Evolutionary conservation across 1,140 invertebrate genomes (phyloP), one percentile per base, ranked within the genome.

Genomic region (Tetragnatha versicolor): DNA sequence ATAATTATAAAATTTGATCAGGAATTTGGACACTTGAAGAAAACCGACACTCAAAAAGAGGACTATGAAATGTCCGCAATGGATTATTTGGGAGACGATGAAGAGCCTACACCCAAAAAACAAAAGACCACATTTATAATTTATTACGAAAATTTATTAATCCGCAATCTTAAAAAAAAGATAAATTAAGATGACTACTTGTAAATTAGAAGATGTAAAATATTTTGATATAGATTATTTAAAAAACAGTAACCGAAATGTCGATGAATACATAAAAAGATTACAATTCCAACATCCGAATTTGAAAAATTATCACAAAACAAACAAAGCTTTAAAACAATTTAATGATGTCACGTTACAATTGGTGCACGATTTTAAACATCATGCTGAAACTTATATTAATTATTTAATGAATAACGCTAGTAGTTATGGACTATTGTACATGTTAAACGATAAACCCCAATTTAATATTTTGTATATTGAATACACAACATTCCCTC

Each of bases 221-320:
- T 70, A 22, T 70, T 70, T 37, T 70, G 66, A 70, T 70, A 37
- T 70, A 35, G 20, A 70, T 9, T 20, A 20, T 22, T 53, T 70
- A 70, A 35, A 51, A 53, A 39, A 35, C 5, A 33, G 47, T 12
- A 53, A 33, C 7, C 29, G 29, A 22, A 51, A 35, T 20, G 10
- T 22, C 10, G 66, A 70, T 53, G 7, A 53, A 35, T 27, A 53
- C 22, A 37, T 53, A 22, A n/a, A 51, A 70, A 14, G 25, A 22
- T 14, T 70, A 14, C 17, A 9, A 29, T 70, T 53, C 27, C 17
- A 53, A 12, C 33, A 70, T 51, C 29, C 29, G 9, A 70, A 70
- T 70, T 37, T 70, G 53, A 33, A 20, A 51, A 53, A 70, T 51
- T 70, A 70, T n/a, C 37, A 70, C 53, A 22, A 3, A 53, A 33